phyloP scores from a whole-genome alignment of 30 jellyfish, hydroid and myxozoan species.

The Pelagia noctiluca region DNA sequence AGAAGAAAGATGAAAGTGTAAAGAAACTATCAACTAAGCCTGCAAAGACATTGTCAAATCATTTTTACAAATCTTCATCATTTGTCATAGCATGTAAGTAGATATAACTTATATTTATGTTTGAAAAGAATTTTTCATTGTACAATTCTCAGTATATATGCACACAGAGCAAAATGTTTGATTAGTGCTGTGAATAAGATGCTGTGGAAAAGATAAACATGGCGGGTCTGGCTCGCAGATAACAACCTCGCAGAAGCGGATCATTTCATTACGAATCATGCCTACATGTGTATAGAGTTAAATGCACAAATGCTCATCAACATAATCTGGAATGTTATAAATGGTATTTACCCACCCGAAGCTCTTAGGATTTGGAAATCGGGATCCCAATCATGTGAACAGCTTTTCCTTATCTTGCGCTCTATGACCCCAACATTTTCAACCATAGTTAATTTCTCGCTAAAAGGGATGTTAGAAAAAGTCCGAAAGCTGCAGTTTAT shows the following conservation, averaged over 20 bases:
- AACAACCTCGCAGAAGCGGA: slow-evolving; percentile 25
- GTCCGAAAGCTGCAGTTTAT: slow-evolving; percentile 17
- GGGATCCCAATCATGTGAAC: slow-evolving; percentile 60
- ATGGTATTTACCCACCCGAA: slow-evolving; percentile 33
- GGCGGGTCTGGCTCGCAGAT: slow-evolving; percentile 47
- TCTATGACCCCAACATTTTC: slow-evolving; percentile 34
- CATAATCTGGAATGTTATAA: slow-evolving; percentile 18
- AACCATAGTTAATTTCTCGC: slow-evolving; percentile 9
- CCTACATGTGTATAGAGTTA: slow-evolving; percentile 40
- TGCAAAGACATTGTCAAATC: too few species aligned
- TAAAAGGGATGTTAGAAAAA: not conserved
- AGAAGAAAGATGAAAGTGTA: too few species aligned
- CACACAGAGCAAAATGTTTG: too few species aligned
- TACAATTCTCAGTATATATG: too few species aligned
- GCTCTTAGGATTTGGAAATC: slow-evolving; percentile 29
- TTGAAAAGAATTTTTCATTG: too few species aligned
- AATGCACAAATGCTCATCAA: slow-evolving; percentile 53
- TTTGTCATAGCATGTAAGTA: too few species aligned
- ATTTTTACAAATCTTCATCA: too few species aligned
- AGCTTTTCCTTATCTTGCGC: slow-evolving; percentile 27
- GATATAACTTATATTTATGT: too few species aligned
- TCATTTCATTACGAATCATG: slow-evolving; percentile 34
- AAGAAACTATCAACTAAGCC: too few species aligned
- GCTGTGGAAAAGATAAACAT: too few species aligned
- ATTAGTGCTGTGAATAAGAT: too few species aligned